A percentile compares a stretch with the other conserved stretches of the same genome.
phyloP scores from a whole-genome alignment of 2,797 vertebrate species.

The Orientallactaga sibirica region DNA sequence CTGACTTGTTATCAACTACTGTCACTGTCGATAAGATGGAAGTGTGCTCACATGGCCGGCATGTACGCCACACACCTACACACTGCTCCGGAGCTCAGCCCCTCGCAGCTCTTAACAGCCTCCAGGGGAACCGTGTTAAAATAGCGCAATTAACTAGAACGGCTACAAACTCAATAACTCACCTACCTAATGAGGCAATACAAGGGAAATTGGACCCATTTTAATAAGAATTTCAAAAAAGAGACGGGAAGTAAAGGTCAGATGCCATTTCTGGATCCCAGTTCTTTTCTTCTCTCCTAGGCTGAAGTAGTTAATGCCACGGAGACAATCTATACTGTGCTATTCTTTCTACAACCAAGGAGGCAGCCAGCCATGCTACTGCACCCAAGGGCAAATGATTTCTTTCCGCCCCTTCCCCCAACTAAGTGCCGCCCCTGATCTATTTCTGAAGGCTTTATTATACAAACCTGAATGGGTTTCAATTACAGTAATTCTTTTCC shows the following conservation, averaged over 20 bases:
- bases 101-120: constrained; percentile 65
- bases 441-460: constrained; percentile 79
- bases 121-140: constrained; percentile 80
- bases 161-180: constrained; percentile 85
- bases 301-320: constrained; percentile 69
- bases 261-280: constrained; percentile 78
- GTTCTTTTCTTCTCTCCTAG: constrained; percentile 61
- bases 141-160: constrained; percentile 85
- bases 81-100: constrained; percentile 32
- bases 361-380: constrained; percentile 61
- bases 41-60: background rate
- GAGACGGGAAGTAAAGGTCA: constrained; percentile 83
- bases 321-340: constrained; percentile 42
- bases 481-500: constrained; percentile 79
- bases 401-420: constrained; percentile 74
- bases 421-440: constrained; percentile 52
- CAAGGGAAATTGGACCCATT: constrained; percentile 84
- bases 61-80: constrained; percentile 15
- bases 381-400: constrained; percentile 71
- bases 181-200: constrained; percentile 86
- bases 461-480: constrained; percentile 77
- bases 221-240: constrained; percentile 80
- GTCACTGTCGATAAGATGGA: constrained; percentile 43
- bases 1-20: constrained; percentile 63
- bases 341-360: constrained; percentile 71